phyloP scores from a whole-genome alignment of 2,797 vertebrate genomes.

The Sparus aurata region DNA sequence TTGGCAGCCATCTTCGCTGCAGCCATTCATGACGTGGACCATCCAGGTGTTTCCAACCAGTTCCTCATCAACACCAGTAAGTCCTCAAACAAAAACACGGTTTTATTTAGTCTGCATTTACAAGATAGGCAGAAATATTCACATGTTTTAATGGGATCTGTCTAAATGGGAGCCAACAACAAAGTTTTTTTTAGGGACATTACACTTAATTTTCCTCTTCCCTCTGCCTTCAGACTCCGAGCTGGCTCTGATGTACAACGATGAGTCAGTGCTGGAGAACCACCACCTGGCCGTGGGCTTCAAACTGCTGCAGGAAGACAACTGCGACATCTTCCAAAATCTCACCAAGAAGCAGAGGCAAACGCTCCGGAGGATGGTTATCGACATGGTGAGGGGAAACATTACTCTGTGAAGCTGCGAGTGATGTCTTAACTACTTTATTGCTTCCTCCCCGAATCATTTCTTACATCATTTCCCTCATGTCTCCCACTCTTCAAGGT shows the following conservation, averaged over 20 bases:
- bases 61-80: constrained; percentile 99
- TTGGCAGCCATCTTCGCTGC: constrained; percentile 97
- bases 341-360: constrained; percentile 96
- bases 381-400: constrained; percentile 92
- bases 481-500: constrained; percentile 83
- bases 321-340: constrained; percentile 99
- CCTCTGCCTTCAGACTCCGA: constrained; percentile 90
- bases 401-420: not conserved
- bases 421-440: not conserved
- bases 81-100: constrained; percentile 69
- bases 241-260: constrained; percentile 98
- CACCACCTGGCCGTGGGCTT: constrained; percentile 98
- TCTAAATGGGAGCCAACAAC: constrained; percentile 1
- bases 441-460: not conserved
- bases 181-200: constrained; percentile 20
- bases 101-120: constrained; percentile 35
- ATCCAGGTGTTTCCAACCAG: constrained; percentile 98
- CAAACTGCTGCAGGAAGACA: constrained; percentile 97
- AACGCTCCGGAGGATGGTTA: constrained; percentile 96
- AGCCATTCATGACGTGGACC: constrained; percentile 98
- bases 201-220: constrained; percentile 37
- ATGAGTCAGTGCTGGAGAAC: constrained; percentile 98
- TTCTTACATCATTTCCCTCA: not conserved
- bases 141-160: constrained; percentile 16
- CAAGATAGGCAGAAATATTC: constrained; percentile 18